Percentiles rank a stretch among this genome's conserved stretches.
Evolutionary conservation across 2,888 invertebrate genomes (phyloP).

Genomic region (Orchesella flavescens): DNA sequence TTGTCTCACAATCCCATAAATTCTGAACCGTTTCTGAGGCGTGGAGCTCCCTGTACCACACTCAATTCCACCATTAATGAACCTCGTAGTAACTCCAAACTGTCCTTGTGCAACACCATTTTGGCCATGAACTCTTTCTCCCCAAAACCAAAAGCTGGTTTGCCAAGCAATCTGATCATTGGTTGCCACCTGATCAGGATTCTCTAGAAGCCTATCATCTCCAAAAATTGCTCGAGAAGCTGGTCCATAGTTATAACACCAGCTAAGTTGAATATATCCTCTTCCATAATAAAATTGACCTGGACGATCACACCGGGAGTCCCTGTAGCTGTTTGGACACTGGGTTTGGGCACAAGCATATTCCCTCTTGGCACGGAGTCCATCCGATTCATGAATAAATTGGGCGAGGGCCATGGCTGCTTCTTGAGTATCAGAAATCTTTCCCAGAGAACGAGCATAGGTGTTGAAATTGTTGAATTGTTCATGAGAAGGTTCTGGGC

Average conservation of each 20-base stretch:
- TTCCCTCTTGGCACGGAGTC: constrained; percentile 63
- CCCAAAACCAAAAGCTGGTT: constrained; percentile 69
- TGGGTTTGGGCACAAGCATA: constrained; percentile 46
- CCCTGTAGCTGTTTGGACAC: constrained; percentile 53
- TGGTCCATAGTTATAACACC: constrained; percentile 70
- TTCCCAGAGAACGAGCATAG: not conserved
- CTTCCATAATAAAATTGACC: constrained; percentile 59
- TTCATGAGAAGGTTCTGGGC: constrained; percentile 62
- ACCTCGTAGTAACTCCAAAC: constrained; percentile 63
- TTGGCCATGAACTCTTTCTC: constrained; percentile 39
- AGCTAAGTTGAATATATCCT: constrained; percentile 69
- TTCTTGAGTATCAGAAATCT: constrained; percentile 61
- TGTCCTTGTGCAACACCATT: constrained; percentile 60
- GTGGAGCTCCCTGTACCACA: constrained; percentile 16
- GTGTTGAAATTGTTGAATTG: constrained; percentile 42
- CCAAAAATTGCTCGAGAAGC: constrained; percentile 49
- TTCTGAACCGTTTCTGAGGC: constrained; percentile 22
- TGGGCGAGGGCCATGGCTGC: constrained; percentile 70
- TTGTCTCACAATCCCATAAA: constrained; percentile 40
- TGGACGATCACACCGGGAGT: constrained; percentile 45
- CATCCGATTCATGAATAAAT: constrained; percentile 57
- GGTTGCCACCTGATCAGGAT: constrained; percentile 66
- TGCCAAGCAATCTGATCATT: constrained; percentile 66
- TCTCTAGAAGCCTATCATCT: constrained; percentile 60
- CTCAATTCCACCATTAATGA: constrained; percentile 64